These are phyloP conservation scores for Plumapathes pennacea DNA, from an alignment of 92 coral and sea anemone species.

Conservation along the genomic window DNA sequence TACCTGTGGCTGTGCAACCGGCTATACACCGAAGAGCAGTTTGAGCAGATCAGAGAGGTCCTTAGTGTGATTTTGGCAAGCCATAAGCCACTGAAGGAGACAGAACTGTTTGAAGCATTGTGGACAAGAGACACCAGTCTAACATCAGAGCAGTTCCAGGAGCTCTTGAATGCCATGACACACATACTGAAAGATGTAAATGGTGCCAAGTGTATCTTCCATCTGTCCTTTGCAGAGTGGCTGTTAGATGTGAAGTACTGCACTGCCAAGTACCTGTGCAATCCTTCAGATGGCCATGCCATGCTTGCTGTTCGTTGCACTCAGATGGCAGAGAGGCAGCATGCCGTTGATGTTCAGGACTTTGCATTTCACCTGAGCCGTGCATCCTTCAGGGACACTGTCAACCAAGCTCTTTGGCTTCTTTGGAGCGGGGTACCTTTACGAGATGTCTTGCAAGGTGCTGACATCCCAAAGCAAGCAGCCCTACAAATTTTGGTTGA, in stretches of 20 bases:
- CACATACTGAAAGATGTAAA: constrained; percentile 53
- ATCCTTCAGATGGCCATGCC: constrained; percentile 93
- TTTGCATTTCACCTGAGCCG: constrained; percentile 94
- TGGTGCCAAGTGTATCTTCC: constrained; percentile 79
- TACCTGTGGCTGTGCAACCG: constrained; percentile 94
- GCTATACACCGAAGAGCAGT: constrained; percentile 82
- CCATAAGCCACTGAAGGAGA: constrained; percentile 72
- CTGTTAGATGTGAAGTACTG: constrained; percentile 93
- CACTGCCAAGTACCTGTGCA: constrained; percentile 86
- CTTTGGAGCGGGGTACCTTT: constrained; percentile 88
- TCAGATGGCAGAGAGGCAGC: constrained; percentile 72
- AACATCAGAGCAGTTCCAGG: constrained; percentile 51
- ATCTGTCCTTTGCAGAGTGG: constrained; percentile 98
- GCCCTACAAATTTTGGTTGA: constrained; percentile 65
- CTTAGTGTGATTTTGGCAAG: constrained; percentile 88
- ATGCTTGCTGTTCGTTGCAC: constrained; percentile 93
- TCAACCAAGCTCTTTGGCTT: constrained; percentile 84
- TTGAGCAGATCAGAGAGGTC: constrained; percentile 68
- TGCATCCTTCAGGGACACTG: constrained; percentile 65
- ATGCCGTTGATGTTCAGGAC: constrained; percentile 63
- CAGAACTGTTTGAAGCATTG: constrained; percentile 77
- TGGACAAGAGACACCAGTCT: constrained; percentile 75
- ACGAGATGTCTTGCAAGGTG: constrained; percentile 56
- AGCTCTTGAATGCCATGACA: constrained; percentile 62
- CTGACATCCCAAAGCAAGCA: constrained; percentile 71